A percentile compares a stretch with the other conserved stretches of the same genome.
phyloP scores from a whole-genome alignment of 2,797 vertebrate species.

The Chromis chromis region DNA sequence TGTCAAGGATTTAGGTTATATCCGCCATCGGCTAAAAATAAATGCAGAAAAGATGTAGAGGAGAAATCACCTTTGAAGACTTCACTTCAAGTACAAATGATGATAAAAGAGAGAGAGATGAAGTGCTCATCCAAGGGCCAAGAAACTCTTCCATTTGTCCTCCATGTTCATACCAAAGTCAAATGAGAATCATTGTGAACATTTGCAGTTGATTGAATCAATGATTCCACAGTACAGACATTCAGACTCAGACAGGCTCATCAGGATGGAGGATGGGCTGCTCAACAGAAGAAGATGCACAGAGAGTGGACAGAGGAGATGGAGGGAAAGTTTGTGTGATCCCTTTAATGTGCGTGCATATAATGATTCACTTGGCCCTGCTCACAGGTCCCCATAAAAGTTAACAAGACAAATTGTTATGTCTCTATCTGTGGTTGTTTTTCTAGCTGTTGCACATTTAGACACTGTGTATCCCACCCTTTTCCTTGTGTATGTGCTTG shows the following conservation, averaged over 20 bases:
- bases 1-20: slow-evolving; percentile 74
- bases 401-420: slow-evolving; percentile 72
- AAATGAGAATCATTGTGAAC: slow-evolving; percentile 67
- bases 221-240: slow-evolving; percentile 41
- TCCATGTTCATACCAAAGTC: slow-evolving; percentile 66
- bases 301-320: background rate
- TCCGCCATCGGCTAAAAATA: slow-evolving; percentile 74
- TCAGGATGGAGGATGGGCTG: slow-evolving; percentile 34
- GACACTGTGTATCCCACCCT: slow-evolving; percentile 46
- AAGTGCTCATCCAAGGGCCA: slow-evolving; percentile 53
- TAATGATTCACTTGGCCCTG: slow-evolving; percentile 58
- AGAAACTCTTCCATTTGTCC: slow-evolving; percentile 68
- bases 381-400: slow-evolving; percentile 64
- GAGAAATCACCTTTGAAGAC: slow-evolving; percentile 72
- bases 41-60: slow-evolving; percentile 53
- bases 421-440: slow-evolving; percentile 58
- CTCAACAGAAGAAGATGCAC: slow-evolving; percentile 29
- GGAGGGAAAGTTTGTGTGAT: slow-evolving; percentile 11
- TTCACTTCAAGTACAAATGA: slow-evolving; percentile 50
- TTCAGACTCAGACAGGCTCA: slow-evolving; percentile 58
- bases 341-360: slow-evolving; percentile 22
- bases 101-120: slow-evolving; percentile 44
- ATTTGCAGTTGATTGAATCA: slow-evolving; percentile 63
- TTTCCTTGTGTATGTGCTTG: slow-evolving; percentile 28
- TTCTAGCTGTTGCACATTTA: slow-evolving; percentile 70